Percentiles rank a stretch among this genome's conserved stretches.
These are phyloP conservation scores for Gryllus bimaculatus DNA, from an alignment of 1,140 invertebrate genomes.

Conservation along the genomic window DNA sequence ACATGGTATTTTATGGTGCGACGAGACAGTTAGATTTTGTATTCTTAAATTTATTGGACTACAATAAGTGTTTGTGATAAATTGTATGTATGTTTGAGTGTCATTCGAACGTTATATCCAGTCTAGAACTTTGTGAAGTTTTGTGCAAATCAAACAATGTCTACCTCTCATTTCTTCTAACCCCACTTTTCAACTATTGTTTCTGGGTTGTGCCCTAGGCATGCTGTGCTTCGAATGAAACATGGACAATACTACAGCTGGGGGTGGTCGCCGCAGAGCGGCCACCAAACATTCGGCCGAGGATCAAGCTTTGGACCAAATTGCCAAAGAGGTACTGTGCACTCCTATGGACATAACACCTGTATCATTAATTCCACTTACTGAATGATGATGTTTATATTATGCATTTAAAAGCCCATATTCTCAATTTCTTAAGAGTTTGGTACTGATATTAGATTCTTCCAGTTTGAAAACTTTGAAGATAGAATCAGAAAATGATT, in stretches of 20 bases:
- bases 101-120: too few relatives aligned
- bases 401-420: too few relatives aligned
- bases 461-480: too few relatives aligned
- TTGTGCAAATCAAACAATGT: too few relatives aligned
- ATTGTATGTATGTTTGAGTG: neutral
- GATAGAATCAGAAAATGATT: too few relatives aligned
- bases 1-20: neutral
- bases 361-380: neutral
- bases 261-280: conserved; percentile 58
- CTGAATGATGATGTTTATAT: too few relatives aligned
- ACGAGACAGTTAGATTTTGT: neutral
- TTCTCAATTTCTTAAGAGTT: too few relatives aligned
- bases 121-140: too few relatives aligned
- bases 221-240: conserved; percentile 8
- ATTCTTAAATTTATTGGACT: neutral
- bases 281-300: conserved; percentile 65
- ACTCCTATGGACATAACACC: neutral
- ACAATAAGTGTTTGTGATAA: neutral
- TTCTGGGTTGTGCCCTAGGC: neutral
- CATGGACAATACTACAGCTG: conserved; percentile 36
- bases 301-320: conserved; percentile 80
- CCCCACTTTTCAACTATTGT: neutral
- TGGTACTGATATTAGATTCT: too few relatives aligned
- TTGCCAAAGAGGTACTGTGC: conserved; percentile 68
- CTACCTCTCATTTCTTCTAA: neutral